Base-by-base conservation (phyloP, 2,113 vertebrate species). In the Saguinus midas region DNA sequence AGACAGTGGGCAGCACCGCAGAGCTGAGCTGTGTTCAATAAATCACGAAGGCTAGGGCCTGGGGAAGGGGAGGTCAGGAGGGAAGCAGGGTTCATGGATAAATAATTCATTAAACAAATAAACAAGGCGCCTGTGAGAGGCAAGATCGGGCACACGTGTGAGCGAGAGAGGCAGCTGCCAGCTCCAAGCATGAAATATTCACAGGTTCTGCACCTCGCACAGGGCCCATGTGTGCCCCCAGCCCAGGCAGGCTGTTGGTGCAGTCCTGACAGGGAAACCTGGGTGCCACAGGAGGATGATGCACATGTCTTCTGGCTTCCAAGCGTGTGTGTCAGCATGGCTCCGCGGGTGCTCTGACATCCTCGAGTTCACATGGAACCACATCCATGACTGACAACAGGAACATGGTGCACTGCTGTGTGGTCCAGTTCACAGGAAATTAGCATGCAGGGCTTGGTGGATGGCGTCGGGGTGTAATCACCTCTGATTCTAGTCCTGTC, bases 101-200 rank as follows among this genome's bases (percentile, higher is more conserved):
- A 99, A 99, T 98, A 98, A 99, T 99, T 98, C 98, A 99, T 99
- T 99, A 98, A 99, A 98, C 98, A 99, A 99, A 99, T 98, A 99
- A 98, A 98, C 98, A 99, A 95, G 98, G 96, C 84, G 97, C 95
- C 94, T 96, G 96, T 8, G 92, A 97, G n/a, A 91, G 29, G 95
- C 95, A 91, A 97, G 97, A 96, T 95, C 66, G 79, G 97, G 95
- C 93, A 90, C 82, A 55, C n/a, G 45, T 96, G 97, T 95, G 96
- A 97, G 87, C 87, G 57, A 96, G 96, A 97, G 93, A 96, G 66
- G 98, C 98, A 95, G 95, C 96, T 6, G 94, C 93, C 96, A 94
- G 98, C 84, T 90, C 61, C 78, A 79, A 96, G 87, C 97, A 98
- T 98, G 97, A 98, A 98, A 98, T 98, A 98, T 98, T 98, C 98